These are phyloP conservation scores for Lepus townsendii DNA, from an alignment of 2,797 vertebrate species.

Conservation along the genomic window DNA sequence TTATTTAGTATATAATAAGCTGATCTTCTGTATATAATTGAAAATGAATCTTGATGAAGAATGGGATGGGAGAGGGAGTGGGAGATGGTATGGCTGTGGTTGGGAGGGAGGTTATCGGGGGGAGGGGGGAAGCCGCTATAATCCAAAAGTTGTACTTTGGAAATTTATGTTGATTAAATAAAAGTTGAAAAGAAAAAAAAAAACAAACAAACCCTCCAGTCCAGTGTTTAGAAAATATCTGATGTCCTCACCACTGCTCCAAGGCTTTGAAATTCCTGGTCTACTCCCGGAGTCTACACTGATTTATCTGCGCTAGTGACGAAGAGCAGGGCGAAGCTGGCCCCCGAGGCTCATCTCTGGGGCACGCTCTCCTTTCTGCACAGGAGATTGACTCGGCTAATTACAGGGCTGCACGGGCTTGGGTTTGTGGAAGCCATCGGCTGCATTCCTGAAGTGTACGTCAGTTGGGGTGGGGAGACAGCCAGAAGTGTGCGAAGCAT, in stretches of 20 bases:
- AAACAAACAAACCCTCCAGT: too few species aligned
- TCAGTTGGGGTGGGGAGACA: slow-evolving; percentile 43
- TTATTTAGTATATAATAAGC: too few species aligned
- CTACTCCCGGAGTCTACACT: not conserved
- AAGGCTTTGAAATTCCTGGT: not conserved
- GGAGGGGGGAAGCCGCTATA: too few species aligned
- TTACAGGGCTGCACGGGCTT: slow-evolving; percentile 15
- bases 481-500: slow-evolving; percentile 11
- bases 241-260: not conserved
- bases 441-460: slow-evolving; percentile 54
- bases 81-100: too few species aligned
- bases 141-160: too few species aligned
- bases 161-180: too few species aligned
- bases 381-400: slow-evolving; percentile 65
- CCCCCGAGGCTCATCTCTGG: not conserved
- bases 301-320: slow-evolving; percentile 3
- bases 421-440: slow-evolving; percentile 13
- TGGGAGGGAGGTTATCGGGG: too few species aligned
- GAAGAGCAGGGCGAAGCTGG: slow-evolving; percentile 10
- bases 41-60: too few species aligned
- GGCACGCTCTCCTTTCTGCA: not conserved
- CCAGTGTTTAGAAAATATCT: not conserved
- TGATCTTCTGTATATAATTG: too few species aligned
- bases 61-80: too few species aligned
- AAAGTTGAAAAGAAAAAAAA: too few species aligned